Evolutionary conservation across 2,797 vertebrate genomes (phyloP), one percentile per base, ranked within the genome.

Genomic region (Lophotriccus pileatus): DNA sequence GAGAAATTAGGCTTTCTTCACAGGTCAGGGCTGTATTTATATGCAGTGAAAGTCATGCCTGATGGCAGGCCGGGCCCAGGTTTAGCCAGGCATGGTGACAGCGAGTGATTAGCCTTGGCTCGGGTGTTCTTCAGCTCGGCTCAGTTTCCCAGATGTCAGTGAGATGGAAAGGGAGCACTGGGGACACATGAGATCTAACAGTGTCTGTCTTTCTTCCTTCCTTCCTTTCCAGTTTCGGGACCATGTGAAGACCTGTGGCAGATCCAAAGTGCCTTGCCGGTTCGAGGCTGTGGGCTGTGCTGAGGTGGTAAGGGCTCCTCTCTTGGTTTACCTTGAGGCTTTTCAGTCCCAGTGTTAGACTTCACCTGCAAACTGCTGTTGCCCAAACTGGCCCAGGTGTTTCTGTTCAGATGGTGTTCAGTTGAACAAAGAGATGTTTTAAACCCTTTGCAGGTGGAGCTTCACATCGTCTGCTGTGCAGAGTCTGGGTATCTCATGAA

Each of bases 251-350:
- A 97, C 96, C 0, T 99, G 99, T 19, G 97, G 98, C 44, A 98
- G 98, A 91, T 98, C 98, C 43, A 99, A 98, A 86, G 97, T 96
- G 4, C 98, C 98, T 2, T 99, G 99, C 93, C 98, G 98, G 14
- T 99, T 99, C 79, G 98, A 97, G 8, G 96, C 97, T 10, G 97
- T 99, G 2, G 99, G 99, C 95, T 99, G 99, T 94, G 97, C 98
- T 73, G 98, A 98, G 93, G 98, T 98, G 98, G 99, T 99, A 98
- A 98, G 99, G 98, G 95, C 95, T 81, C 7, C 2, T 75, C 73
- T 87, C 36, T 56, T 69, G 44, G 52, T 58, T 81, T 69, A 15
- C n/a, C 34, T 10, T 4, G 28, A 37, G 58, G 8, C 39, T 74
- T 73, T 52, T 63, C 53, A 39, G 67, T 39, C 79, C 63, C 46